These are phyloP conservation scores for Pogonophryne albipinna DNA, from an alignment of 2,797 vertebrate species.

Conservation along the genomic window DNA sequence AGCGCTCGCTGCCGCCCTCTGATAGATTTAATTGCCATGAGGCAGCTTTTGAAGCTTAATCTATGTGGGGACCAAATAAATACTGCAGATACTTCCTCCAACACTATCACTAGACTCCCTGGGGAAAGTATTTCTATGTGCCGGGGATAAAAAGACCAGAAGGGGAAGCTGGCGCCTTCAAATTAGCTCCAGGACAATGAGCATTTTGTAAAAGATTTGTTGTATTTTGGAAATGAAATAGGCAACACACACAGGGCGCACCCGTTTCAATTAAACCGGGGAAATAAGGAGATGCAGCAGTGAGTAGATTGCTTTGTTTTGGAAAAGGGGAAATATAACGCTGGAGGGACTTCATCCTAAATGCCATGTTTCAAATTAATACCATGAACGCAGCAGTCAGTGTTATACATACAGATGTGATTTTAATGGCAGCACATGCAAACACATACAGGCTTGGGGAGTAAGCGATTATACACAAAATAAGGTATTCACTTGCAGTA, in stretches of 20 bases:
- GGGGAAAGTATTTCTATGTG: slow-evolving; percentile 38
- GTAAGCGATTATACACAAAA: too few relatives aligned
- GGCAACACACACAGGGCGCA: slow-evolving; percentile 26
- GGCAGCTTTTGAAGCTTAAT: slow-evolving; percentile 73
- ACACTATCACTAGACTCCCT: slow-evolving; percentile 42
- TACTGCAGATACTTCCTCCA: slow-evolving; percentile 58
- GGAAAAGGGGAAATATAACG: slow-evolving; percentile 32
- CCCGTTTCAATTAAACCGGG: slow-evolving; percentile 51
- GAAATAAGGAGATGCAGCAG: slow-evolving; percentile 51
- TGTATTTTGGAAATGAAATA: slow-evolving; percentile 54
- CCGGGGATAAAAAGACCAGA: slow-evolving; percentile 37
- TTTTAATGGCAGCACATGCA: neutral
- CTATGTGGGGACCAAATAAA: slow-evolving; percentile 66
- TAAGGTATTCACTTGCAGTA: too few relatives aligned
- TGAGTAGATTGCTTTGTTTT: slow-evolving; percentile 50
- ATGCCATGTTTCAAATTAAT: slow-evolving; percentile 58
- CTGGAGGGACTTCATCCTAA: slow-evolving; percentile 35
- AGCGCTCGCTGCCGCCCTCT: slow-evolving; percentile 73
- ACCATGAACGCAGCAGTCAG: slow-evolving; percentile 7
- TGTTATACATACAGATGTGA: neutral
- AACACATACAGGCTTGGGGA: too few relatives aligned
- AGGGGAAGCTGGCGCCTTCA: slow-evolving; percentile 24
- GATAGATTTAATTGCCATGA: slow-evolving; percentile 80
- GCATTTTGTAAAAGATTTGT: slow-evolving; percentile 59
- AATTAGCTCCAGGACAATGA: slow-evolving; percentile 56